Evolutionary conservation across 2,113 vertebrate species (phyloP), one percentile per base, ranked within the genome.

Genomic region (Anser cygnoides): DNA sequence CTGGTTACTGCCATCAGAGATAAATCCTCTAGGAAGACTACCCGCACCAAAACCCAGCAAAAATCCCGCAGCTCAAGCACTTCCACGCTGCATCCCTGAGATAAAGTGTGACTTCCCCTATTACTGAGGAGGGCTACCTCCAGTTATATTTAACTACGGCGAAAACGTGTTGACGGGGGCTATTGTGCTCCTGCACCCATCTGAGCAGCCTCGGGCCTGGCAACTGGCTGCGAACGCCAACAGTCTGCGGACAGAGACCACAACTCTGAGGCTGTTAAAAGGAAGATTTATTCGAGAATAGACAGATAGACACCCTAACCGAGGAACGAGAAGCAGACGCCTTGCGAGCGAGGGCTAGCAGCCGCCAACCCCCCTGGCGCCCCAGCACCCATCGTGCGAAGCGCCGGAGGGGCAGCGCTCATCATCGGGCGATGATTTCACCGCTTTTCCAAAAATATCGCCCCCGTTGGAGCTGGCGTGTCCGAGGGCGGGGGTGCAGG

Each of bases 11-110:
- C 73, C 96, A 97, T 96, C 96, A 97, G 96, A 98, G 96, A 95
- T 96, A 98, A 98, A 98, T 98, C 98, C 97, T 97, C 96, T 96
- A 97, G 97, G 97, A 98, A 98, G 98, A 99, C 98, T 98, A 98
- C 93, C 95, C 62, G 71, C 95, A 97, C 90, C 94, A 91, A 97
- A 97, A 96, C 97, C 97, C 96, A 92, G 96, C 87, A 94, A 67
- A 96, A 98, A 97, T 97, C 97, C 96, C 92, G 90, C 84, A 75
- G 77, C 86, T 96, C 78, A 77, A 98, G 61, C 91, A 97, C 92
- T 97, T 98, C 88, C 25, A 46, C 26, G 43, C 80, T 43, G 62
- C 75, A 84, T 82, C 87, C 96, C 59, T 65, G 83, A 95, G 72
- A 94, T 93, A 73, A 62, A 96, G 92, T 31, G 15, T 61, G 35